Evolutionary conservation across 1,140 invertebrate species (phyloP), one percentile per base, ranked within the genome.

Genomic region (Drosophila gunungcola): DNA sequence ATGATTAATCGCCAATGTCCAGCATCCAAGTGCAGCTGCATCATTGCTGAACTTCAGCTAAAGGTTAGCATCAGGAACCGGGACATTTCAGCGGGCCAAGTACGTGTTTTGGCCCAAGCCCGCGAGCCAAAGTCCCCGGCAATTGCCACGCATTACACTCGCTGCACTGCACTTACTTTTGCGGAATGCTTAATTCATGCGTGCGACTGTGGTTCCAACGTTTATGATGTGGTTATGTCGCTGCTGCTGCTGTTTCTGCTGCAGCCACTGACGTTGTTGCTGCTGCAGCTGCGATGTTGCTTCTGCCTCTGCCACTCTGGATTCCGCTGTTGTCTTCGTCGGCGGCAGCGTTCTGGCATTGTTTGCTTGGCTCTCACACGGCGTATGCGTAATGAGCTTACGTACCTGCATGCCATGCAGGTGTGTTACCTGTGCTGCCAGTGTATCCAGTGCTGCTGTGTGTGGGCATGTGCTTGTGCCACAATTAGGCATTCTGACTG

Each of bases 141-240:
- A 88, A 79, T 64, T 68, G 53, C 57, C 81, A 57, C 67, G 67
- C 75, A 68, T 74, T 73, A 73, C 68, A 67, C 43, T 70, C 69
- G 74, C 57, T 78, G 73, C 67, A 70, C 52, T 74, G 42, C 76
- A 77, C 76, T 89, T 89, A 89, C 85, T 86, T 89, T 90, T 70
- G 78, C 51, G 79, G 84, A 89, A 81, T 90, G 78, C 81, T 85
- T 90, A 85, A 89, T 90, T 90, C 85, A 81, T 80, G 78, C 78
- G 80, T 85, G 78, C 81, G 54, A 89, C 70, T 90, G 85, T 58
- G 78, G 85, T 78, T 53, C 78, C 80, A 85, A 79, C 85, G 85
- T 81, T 90, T 79, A 88, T 88, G 79, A 83, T 83, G 83, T 83
- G 83, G 75, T 79, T 78, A 78, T 77, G 74, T 55, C 65, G 39